Evolutionary conservation across 2,888 invertebrate species (phyloP).

Genomic region (Troilus luridus): DNA sequence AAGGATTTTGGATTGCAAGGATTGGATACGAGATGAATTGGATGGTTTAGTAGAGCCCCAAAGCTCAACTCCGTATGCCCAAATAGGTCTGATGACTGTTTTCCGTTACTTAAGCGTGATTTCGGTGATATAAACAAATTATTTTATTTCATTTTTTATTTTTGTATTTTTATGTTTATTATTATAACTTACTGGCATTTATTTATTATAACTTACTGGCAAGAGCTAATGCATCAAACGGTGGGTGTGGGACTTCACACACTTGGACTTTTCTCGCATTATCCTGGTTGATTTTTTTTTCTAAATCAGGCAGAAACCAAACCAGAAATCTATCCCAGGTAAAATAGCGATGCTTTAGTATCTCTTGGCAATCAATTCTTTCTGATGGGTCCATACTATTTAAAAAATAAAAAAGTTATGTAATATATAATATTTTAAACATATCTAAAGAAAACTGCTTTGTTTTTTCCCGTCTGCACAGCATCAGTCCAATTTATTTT

Average conservation of each 20-base stretch:
- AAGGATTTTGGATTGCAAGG: no score
- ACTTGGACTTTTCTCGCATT: conserved; percentile 73
- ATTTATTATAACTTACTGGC: conserved; percentile 5
- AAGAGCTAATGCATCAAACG: background rate
- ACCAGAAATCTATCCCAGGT: conserved; percentile 78
- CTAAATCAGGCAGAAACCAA: conserved; percentile 77
- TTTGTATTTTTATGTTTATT: no score
- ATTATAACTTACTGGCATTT: no score
- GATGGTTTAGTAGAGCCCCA: no score
- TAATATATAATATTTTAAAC: background rate
- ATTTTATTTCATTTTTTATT: no score
- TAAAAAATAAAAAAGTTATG: conserved; percentile 15
- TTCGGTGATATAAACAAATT: no score
- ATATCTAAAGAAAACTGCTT: background rate
- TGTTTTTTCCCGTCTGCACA: background rate
- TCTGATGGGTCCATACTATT: conserved; percentile 75
- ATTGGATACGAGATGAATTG: no score
- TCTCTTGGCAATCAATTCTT: conserved; percentile 75
- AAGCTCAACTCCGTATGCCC: no score
- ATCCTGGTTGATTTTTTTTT: conserved; percentile 77
- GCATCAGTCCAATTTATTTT: no score
- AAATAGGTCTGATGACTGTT: no score
- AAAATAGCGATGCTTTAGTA: conserved; percentile 80
- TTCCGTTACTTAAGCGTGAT: no score
- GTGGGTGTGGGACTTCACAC: conserved; percentile 20